phyloP scores from a whole-genome alignment of 2,888 invertebrate species.

The Cremastobaeus sp. region DNA sequence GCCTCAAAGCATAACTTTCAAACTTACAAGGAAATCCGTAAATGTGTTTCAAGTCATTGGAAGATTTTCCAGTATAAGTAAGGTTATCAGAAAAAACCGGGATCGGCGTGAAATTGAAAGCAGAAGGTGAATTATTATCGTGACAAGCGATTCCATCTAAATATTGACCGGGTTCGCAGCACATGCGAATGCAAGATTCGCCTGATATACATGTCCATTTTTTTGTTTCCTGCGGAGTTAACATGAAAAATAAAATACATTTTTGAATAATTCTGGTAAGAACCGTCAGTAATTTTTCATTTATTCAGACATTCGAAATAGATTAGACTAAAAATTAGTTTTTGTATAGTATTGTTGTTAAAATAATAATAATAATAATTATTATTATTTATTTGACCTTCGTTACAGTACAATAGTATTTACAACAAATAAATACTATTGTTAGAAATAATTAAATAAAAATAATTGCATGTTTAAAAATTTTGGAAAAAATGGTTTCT shows the following conservation, averaged over 20 bases:
- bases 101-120: slow-evolving; percentile 46
- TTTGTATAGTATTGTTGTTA: no score
- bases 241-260: slow-evolving; percentile 8
- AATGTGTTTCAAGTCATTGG: slow-evolving; percentile 41
- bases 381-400: no score
- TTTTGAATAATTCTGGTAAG: no score
- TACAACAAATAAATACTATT: no score
- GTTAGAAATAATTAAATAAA: no score
- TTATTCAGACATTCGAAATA: no score
- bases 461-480: no score
- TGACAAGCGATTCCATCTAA: slow-evolving; percentile 8
- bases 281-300: no score
- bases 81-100: slow-evolving; percentile 52
- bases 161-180: slow-evolving; percentile 65
- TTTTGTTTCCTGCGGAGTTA: not conserved
- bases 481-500: no score
- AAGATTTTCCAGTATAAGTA: slow-evolving; percentile 43
- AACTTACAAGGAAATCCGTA: slow-evolving; percentile 64
- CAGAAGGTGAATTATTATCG: not conserved
- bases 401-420: no score
- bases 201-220: slow-evolving; percentile 4
- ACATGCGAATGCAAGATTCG: slow-evolving; percentile 59
- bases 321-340: no score
- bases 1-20: slow-evolving; percentile 60
- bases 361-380: no score